phyloP scores from a whole-genome alignment of 2,113 vertebrate species.

The Chrysemys picta region DNA sequence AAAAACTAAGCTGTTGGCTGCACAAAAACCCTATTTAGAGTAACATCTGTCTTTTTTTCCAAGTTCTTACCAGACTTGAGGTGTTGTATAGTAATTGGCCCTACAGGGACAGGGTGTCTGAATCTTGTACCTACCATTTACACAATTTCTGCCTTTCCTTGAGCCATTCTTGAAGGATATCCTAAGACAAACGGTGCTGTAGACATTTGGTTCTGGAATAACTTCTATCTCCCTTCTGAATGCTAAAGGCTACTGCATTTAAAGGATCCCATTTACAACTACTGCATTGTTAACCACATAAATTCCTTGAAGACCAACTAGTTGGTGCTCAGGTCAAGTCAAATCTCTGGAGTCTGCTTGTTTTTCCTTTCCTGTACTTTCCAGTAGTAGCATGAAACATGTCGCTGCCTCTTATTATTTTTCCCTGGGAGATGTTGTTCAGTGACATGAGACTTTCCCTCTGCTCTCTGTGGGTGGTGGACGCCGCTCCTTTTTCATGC shows the following conservation, averaged over 20 bases:
- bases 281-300: accelerated
- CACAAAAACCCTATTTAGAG: background rate
- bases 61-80: accelerated
- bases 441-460: no score
- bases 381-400: background rate
- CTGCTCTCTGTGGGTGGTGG: background rate
- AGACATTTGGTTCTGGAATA: background rate
- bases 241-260: accelerated
- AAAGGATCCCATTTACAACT: background rate
- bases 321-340: accelerated
- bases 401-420: background rate
- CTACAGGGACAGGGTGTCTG: accelerated
- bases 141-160: background rate
- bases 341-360: background rate
- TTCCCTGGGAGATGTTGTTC: background rate
- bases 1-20: background rate
- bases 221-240: background rate
- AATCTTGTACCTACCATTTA: accelerated
- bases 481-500: background rate
- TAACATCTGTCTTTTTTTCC: background rate
- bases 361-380: background rate
- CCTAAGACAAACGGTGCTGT: background rate
- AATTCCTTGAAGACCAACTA: background rate
- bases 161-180: accelerated
- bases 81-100: background rate